Evolutionary conservation across 1,140 invertebrate genomes (phyloP), one percentile per base, ranked within the genome.

Genomic region (Papilio polytes): DNA sequence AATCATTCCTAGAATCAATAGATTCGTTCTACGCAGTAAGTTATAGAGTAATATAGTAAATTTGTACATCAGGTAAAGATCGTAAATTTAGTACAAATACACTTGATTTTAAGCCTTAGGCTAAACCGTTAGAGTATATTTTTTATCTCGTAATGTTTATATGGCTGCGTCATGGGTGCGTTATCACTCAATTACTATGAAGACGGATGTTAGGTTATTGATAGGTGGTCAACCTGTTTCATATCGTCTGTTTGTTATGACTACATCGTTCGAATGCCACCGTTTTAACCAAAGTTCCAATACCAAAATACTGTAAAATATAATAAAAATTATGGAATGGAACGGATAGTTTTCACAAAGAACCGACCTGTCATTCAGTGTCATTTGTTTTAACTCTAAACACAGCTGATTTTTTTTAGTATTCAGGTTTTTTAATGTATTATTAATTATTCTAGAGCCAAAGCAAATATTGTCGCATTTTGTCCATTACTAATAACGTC

Each of bases 121-220:
- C 4, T 15, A 3, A 18, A 70, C 36, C 6, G 1, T 70, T 70
- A 70, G 13, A 70, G 63, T 36, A 13, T 13, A 36, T 36, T n/a
- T 70, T 31, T 70, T 70, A 70, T 31, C 13, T 70, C 26, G 4
- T 70, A 31, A 12, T 63, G 13, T 31, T 31, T 31, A 70, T 36
- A 36, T 15, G 63, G 63, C 26, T 31, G 26, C 26, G 63, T 70
- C 63, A 70, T 70, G 26, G 63, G 13, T 70, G 12, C 63, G 63
- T 70, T 70, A 70, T 70, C 63, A 70, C 63, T 70, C 63, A 70
- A 70, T 70, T 70, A 70, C 13, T 70, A 70, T 70, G 63, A 70
- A 70, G 63, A 70, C 63, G 63, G 63, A 70, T 70, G 63, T 70
- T 36, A 70, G 63, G 59, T 63, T 63, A 63, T 70, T 70, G 63